Percentiles rank a stretch among this genome's conserved stretches.
Evolutionary conservation across 2,797 vertebrate species (phyloP).

Genomic region (Mus minutoides): DNA sequence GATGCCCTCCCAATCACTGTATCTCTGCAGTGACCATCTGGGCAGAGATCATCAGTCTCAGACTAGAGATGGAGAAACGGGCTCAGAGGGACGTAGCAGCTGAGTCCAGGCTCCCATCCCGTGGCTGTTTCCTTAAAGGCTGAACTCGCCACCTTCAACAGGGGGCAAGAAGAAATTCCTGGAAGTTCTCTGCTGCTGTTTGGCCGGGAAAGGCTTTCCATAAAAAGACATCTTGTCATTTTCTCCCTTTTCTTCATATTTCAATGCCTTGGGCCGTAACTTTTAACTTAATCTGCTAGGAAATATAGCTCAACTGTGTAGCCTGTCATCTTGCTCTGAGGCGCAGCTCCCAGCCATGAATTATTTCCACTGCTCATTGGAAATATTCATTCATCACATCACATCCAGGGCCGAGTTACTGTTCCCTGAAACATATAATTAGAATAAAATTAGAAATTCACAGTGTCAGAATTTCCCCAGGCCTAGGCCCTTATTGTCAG

Average conservation of each 20-base stretch:
- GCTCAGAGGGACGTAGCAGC: not conserved
- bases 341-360: slow-evolving; percentile 80
- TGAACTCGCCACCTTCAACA: slow-evolving; percentile 13
- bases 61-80: not conserved
- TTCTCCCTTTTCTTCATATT: slow-evolving; percentile 73
- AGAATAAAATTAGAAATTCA: slow-evolving; percentile 85
- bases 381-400: slow-evolving; percentile 81
- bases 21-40: not conserved
- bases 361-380: slow-evolving; percentile 84
- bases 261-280: slow-evolving; percentile 54
- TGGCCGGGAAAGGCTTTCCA: slow-evolving; percentile 75
- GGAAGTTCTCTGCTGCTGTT: slow-evolving; percentile 70
- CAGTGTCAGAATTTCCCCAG: slow-evolving; percentile 54
- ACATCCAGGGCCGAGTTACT: slow-evolving; percentile 72
- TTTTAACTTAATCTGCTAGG: slow-evolving; percentile 80
- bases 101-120: not conserved
- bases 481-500: not conserved
- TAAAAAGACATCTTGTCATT: slow-evolving; percentile 66
- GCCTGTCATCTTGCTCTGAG: slow-evolving; percentile 77
- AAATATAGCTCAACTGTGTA: slow-evolving; percentile 67
- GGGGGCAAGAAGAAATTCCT: slow-evolving; percentile 60
- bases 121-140: not conserved
- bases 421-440: slow-evolving; percentile 82
- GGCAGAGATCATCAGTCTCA: not conserved
- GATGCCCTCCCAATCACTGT: not conserved